Evolutionary conservation across 2,113 vertebrate genomes (phyloP).

Genomic region (Cromileptes altivelis): DNA sequence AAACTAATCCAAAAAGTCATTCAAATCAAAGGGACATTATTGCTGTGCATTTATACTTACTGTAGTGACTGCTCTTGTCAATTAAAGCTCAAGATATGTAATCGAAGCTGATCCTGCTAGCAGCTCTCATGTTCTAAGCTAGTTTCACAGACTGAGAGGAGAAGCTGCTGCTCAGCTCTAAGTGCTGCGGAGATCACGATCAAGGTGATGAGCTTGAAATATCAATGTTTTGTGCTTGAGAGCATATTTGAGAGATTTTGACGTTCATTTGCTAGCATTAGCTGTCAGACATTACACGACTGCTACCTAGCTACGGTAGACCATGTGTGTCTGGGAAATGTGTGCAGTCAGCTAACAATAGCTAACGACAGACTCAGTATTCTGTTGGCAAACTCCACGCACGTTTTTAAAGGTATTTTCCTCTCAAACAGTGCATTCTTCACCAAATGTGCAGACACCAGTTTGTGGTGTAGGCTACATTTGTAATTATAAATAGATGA

Average conservation of each 20-base stretch:
- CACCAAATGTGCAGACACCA: not conserved
- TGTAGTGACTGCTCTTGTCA: not conserved
- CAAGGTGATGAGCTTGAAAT: conserved; percentile 16
- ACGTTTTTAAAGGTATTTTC: too few relatives aligned
- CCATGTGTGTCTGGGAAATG: not conserved
- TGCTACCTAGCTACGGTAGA: not conserved
- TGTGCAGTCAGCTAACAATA: not conserved
- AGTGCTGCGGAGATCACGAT: not conserved
- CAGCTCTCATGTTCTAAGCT: not conserved
- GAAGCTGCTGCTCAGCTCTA: not conserved
- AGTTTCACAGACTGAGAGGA: not conserved
- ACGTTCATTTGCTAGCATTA: not conserved
- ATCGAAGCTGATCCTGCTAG: not conserved
- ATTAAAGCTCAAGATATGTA: not conserved
- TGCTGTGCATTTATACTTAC: not conserved
- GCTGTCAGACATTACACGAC: not conserved
- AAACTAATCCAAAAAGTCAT: too few relatives aligned
- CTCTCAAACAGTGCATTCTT: not conserved
- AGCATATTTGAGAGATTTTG: not conserved
- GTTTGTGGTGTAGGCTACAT: not conserved
- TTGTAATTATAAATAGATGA: not conserved
- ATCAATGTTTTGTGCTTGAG: not conserved
- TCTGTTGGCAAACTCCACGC: not conserved
- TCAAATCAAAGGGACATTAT: not conserved
- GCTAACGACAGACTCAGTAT: not conserved